Evolutionary conservation across 1,140 invertebrate genomes (phyloP), one percentile per base, ranked within the genome.

Genomic region (Drosophila azteca): DNA sequence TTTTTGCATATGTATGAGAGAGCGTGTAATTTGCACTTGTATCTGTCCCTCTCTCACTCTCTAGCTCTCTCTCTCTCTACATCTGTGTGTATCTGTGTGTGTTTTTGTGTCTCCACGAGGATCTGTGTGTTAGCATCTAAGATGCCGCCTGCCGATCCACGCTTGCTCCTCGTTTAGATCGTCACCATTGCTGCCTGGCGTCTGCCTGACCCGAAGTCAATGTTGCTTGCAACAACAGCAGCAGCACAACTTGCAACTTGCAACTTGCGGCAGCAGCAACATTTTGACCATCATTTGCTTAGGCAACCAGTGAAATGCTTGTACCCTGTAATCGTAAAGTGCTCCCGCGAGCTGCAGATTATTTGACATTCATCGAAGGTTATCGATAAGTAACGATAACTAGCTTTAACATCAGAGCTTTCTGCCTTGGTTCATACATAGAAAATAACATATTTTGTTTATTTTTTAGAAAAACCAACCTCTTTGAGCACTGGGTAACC

Each of bases 1-100:
- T 17, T 35, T 74, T 79, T 87, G 83, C 83, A 88, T 87, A 87
- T 83, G 79, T 88, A 88, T 83, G 58, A 82, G 58, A 82, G 79
- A 69, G 64, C 67, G 62, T 72, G 65, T 87, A 87, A 82, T 87
- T 85, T 87, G 63, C 78, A 88, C 83, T 75, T 75, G 71, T 80
- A 70, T 39, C 31, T 11, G 3, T 35, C 31, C 3, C 31, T 35
- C 31, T 3, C 9, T 31, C 8, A 0, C 29, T 35, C 9, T 1
- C 29, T 8, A 8, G 31, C 31, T 4, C 3, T 0, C 35, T 13
- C 9, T 11, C 35, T 39, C 35, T 39, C 35, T 13, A 43, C n/a
- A 9, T 41, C 35, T 39, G 1, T 35, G 11, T 67, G 45, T 54
- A 31, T 63, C 51, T 45, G 35, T 77, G 58, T 62, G 22, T 53